Base-by-base conservation (phyloP, 2,113 vertebrate species). In the Columba livia region DNA sequence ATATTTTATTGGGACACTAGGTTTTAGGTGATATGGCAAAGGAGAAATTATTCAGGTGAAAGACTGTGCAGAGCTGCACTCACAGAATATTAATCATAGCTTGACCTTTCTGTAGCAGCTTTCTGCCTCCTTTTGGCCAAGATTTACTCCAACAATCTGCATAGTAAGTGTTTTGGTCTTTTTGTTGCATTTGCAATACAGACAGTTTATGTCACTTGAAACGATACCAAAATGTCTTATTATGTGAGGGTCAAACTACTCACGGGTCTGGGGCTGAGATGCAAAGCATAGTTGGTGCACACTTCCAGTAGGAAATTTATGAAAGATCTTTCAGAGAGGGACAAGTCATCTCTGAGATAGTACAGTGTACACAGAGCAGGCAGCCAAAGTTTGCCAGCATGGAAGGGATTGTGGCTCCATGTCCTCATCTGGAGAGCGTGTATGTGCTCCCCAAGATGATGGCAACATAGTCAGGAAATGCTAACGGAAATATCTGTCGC, bases 101-200 rank as follows among this genome's bases (percentile, higher is more conserved):
- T 15, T 91, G 82, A 90, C 71, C 64, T 89, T 93, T 93, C 34
- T 57, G 29, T 25, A 91, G 71, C 67, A 82, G 53, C 26, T 64
- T 93, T 89, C 47, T 85, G 18, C 31, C 38, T 94, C 64, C 34
- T 64, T 89, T 70, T 62, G 88, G 60, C 42, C 74, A 93, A 64
- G 38, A 82, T 85, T 94, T 88, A 95, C 67, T 83, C 67, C 42
- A 62, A 18, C 12, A 51, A 42, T 70, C 38, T 85, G 67, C 36
- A 60, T 34, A 69, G 24, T 12, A 67, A 85, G 4, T 56, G 47
- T 58, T 83, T 69, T 58, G 65, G 71, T 25, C 44, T 94, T 90
- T 92, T 61, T 29, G 44, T 36, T 65, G 14, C 18, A 42, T 77
- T 79, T 91, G 40, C 34, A 80, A 62, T 23, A 51, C 9, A 83